Evolutionary conservation across 2,888 invertebrate genomes (phyloP).

Genomic region (Vannuccia rotundouncinata): DNA sequence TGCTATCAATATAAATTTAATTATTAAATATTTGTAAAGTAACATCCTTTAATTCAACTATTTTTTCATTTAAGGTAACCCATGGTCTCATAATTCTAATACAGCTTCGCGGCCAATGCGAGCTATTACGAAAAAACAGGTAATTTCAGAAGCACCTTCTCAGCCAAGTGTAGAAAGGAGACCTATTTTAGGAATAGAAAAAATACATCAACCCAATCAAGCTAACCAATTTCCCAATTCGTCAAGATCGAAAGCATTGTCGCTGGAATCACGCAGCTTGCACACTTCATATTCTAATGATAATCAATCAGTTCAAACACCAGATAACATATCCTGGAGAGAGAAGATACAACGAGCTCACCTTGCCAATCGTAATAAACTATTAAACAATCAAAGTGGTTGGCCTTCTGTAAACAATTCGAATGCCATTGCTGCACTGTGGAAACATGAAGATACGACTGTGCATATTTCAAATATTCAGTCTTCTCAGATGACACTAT

Average conservation of each 20-base stretch:
- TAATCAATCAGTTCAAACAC: neutral
- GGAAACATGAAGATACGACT: too few relatives aligned
- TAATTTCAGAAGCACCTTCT: neutral
- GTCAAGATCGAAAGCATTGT: neutral
- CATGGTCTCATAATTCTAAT: neutral
- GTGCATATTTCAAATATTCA: neutral
- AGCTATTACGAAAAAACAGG: neutral
- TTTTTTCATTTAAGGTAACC: neutral
- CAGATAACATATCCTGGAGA: neutral
- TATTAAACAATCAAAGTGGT: too few relatives aligned
- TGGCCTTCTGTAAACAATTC: too few relatives aligned
- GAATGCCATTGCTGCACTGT: too few relatives aligned
- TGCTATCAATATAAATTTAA: too few relatives aligned
- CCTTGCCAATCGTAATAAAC: neutral
- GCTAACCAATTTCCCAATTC: neutral
- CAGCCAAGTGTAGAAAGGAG: neutral
- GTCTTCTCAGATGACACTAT: neutral
- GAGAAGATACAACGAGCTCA: neutral
- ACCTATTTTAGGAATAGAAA: neutral
- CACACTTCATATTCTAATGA: neutral
- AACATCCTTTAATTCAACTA: neutral
- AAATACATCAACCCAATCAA: too few relatives aligned
- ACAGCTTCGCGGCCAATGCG: neutral
- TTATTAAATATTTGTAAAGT: neutral
- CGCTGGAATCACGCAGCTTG: neutral